Conservation (phyloP, 92 coral and sea anemone genomes). For the Scolanthus callimorphus region DNA sequence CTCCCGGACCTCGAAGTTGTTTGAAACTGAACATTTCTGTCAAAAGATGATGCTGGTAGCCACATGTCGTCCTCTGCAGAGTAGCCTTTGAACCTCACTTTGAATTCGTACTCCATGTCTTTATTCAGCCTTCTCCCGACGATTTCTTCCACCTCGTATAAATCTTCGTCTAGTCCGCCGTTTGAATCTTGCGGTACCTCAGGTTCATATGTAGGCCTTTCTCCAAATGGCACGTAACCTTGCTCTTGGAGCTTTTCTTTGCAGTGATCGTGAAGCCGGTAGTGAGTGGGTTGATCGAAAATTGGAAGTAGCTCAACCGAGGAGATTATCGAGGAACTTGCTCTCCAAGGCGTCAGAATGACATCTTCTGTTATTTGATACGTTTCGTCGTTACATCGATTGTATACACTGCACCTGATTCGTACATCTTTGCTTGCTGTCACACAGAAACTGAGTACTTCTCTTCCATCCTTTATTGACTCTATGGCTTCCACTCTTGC, state of each 20-base stretch:
- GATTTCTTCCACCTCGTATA: constrained; percentile 13
- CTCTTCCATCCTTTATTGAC: constrained; percentile 27
- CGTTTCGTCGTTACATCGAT: neutral
- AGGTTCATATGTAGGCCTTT: neutral
- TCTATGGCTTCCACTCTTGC: constrained; percentile 36
- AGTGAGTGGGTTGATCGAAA: neutral
- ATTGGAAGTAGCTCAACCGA: constrained; percentile 14
- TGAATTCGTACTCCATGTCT: constrained; percentile 26
- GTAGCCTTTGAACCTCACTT: constrained; percentile 51
- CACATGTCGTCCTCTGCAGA: constrained; percentile 45
- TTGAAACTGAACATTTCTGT: constrained; percentile 16
- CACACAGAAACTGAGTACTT: constrained; percentile 13
- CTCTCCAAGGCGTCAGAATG: neutral
- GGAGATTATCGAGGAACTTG: neutral
- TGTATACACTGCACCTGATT: neutral
- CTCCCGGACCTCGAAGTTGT: constrained; percentile 25
- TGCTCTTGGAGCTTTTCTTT: neutral
- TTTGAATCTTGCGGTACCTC: neutral
- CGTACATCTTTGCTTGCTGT: neutral
- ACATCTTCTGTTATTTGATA: neutral
- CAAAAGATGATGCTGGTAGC: constrained; percentile 35
- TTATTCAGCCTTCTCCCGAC: constrained; percentile 1
- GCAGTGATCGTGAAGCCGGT: neutral
- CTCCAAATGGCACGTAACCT: neutral
- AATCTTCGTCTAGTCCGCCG: neutral